Evolutionary conservation across 1,140 invertebrate genomes (phyloP), one percentile per base, ranked within the genome.

Genomic region (Drosophila parvula): DNA sequence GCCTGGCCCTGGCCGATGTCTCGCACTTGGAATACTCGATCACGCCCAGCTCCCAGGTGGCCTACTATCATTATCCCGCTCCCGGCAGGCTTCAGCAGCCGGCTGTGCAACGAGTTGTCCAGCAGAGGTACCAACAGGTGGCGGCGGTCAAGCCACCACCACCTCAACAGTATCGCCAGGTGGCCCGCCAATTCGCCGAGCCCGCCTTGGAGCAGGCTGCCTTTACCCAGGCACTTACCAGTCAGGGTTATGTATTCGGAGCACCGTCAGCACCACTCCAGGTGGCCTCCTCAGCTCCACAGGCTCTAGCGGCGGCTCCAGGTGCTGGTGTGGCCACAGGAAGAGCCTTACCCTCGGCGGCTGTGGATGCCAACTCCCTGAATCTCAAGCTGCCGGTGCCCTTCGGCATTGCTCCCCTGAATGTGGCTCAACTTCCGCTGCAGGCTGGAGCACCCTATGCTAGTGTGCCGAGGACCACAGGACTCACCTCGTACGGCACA

Each of bases 301-400:
- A 53, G 12, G 51, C 32, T n/a, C 51, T 36, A 22, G 28, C 32
- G 18, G 36, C 53, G 5, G 47, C 58, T 16, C 30, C 22, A 8
- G 71, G 40, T 2, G 36, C 38, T 2, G 44, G 22, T 1, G 45
- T 28, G 27, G 27, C 45, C 8, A 36, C 59, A 18, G 81, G 74
- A 4, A 79, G 81, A 3, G 50, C 79, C 8, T 47, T 89, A 38
- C 28, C 55, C 12, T 32, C 55, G 9, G 28, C 67, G 3, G 30
- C 51, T 3, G 43, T 73, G 28, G 84, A 89, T 41, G 50, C 64
- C 62, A 74, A 85, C 11, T 91, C 90, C 0, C 28, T 91, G 27
- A 91, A 91, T 45, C 75, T 91, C 5, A 90, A 89, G 65, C 58
- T 91, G 57, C 90, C 90, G 7, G 79, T 91, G 58, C 90, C 90